A percentile compares a stretch with the other conserved stretches of the same genome.
phyloP scores from a whole-genome alignment of 64 coral and sea anemone species.

The Stylophora pistillata region DNA sequence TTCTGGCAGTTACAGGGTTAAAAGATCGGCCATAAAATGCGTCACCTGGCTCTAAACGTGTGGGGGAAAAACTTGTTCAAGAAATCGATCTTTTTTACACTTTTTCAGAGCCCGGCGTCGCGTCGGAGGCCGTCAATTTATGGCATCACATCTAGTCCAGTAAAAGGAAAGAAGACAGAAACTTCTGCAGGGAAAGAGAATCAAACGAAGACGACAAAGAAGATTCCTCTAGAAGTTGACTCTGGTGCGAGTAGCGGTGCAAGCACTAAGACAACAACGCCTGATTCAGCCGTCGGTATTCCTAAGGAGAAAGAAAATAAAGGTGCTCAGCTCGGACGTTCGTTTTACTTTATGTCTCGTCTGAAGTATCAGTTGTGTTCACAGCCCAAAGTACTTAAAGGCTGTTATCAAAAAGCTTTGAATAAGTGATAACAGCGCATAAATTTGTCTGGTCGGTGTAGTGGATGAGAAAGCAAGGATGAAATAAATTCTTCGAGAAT shows the following conservation, averaged over 20 bases:
- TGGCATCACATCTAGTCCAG: constrained; percentile 18
- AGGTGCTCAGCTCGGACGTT: neutral
- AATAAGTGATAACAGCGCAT: too few species aligned
- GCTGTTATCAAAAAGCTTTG: too few species aligned
- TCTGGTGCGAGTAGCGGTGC: neutral
- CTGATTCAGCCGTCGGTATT: neutral
- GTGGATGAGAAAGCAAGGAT: too few species aligned
- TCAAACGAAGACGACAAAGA: constrained; percentile 6
- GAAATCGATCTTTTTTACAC: neutral
- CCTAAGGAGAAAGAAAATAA: constrained; percentile 15
- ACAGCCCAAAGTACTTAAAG: too few species aligned
- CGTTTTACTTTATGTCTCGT: neutral
- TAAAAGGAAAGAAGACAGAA: constrained; percentile 11
- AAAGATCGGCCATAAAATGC: too few species aligned
- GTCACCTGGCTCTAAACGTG: too few species aligned
- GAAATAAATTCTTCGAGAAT: too few species aligned
- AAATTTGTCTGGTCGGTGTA: too few species aligned
- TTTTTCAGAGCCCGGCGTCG: constrained; percentile 4
- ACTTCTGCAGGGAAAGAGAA: neutral
- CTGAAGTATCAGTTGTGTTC: neutral
- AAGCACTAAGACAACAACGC: neutral
- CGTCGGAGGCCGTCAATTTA: constrained; percentile 23
- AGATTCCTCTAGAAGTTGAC: neutral
- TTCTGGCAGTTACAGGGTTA: too few species aligned
- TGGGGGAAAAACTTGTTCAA: neutral